phyloP scores from a whole-genome alignment of 1,140 invertebrate genomes.

The Pissodes strobi region DNA sequence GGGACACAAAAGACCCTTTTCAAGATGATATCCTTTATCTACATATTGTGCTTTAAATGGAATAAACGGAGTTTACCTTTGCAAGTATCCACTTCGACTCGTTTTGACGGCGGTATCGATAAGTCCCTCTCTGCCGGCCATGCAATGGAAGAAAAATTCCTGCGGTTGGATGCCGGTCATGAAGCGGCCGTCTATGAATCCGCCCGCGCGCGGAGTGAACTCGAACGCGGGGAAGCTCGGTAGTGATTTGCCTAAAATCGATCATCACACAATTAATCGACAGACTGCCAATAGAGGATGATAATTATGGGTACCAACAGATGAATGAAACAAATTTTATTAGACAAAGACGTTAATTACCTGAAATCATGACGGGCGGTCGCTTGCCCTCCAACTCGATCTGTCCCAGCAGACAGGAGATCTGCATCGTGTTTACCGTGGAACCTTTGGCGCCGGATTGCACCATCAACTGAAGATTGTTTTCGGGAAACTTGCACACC shows the following conservation, averaged over 20 bases:
- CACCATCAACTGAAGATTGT: constrained; percentile 98
- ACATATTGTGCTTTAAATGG: too few species aligned
- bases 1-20: too few species aligned
- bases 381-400: constrained; percentile 98
- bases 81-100: constrained; percentile 95
- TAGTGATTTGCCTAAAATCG: constrained; percentile 69
- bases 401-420: constrained; percentile 94
- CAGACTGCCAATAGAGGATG: too few species aligned
- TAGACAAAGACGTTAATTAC: too few species aligned
- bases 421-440: constrained; percentile 95
- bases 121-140: constrained; percentile 95
- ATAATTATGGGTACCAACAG: too few species aligned
- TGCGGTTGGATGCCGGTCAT: constrained; percentile 97
- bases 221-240: constrained; percentile 94
- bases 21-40: too few species aligned
- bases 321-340: too few species aligned
- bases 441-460: constrained; percentile 98
- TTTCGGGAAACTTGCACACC: constrained; percentile 85
- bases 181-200: constrained; percentile 94
- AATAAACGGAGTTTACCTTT: constrained; percentile 72
- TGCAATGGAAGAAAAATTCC: constrained; percentile 99
- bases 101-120: constrained; percentile 91
- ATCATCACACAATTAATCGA: too few species aligned
- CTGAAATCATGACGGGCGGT: constrained; percentile 92
- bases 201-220: constrained; percentile 88